Percentiles rank a stretch among this genome's conserved stretches.
Conservation (phyloP, 1,140 invertebrate species). For the Drosophila triauraria region DNA sequence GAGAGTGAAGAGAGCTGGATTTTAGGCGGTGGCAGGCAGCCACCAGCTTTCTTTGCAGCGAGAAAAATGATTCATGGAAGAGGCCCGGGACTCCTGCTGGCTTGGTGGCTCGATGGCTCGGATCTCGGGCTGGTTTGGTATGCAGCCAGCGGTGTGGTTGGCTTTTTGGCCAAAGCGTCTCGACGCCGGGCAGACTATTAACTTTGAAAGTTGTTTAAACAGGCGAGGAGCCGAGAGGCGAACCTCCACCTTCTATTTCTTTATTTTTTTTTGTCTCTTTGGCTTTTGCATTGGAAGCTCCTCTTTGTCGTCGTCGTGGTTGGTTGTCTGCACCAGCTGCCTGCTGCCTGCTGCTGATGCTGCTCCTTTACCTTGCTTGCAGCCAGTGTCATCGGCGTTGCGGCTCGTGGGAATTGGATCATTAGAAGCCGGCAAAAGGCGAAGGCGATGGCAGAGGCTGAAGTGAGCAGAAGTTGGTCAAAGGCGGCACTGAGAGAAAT, state of each 20-base stretch:
- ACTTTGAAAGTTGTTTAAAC: conserved; percentile 84
- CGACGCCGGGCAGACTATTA: conserved; percentile 80
- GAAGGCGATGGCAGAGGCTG: conserved; percentile 52
- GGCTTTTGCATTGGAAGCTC: conserved; percentile 69
- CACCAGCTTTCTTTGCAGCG: conserved; percentile 62
- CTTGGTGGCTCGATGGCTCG: conserved; percentile 37
- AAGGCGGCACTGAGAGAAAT: conserved; percentile 48
- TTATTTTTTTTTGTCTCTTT: conserved; percentile 26
- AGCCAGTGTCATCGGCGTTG: conserved; percentile 80
- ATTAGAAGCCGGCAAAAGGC: conserved; percentile 76
- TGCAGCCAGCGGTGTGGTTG: conserved; percentile 27
- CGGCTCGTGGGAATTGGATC: conserved; percentile 82
- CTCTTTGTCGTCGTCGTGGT: conserved; percentile 66
- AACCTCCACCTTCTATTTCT: conserved; percentile 81
- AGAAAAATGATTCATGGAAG: conserved; percentile 77
- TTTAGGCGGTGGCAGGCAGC: conserved; percentile 46
- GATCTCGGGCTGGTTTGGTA: conserved; percentile 26
- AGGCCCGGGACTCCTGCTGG: conserved; percentile 69
- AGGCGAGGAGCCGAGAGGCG: conserved; percentile 68
- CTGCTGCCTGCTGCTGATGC: conserved; percentile 30
- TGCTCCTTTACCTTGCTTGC: conserved; percentile 68
- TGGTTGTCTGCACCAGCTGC: conserved; percentile 63
- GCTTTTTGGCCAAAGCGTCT: conserved; percentile 72
- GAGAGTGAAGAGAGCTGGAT: conserved; percentile 13
- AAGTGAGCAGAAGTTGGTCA: conserved; percentile 79